A percentile compares a stretch with the other conserved stretches of the same genome.
Evolutionary conservation across 2,113 vertebrate species (phyloP).

Genomic region (Melanocharis versteri): DNA sequence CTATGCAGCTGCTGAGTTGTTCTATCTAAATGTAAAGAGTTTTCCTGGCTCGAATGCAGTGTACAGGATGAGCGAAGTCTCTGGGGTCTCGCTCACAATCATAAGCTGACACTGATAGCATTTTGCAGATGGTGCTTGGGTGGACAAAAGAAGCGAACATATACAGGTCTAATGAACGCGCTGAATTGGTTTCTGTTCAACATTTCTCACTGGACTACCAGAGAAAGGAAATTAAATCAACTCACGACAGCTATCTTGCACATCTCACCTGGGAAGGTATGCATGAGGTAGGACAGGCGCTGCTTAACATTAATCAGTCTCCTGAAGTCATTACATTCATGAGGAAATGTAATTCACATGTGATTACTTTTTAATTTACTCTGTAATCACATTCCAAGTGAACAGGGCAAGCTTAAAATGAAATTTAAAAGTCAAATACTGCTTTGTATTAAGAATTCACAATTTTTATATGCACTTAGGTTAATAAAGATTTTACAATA

Average conservation of each 20-base stretch:
- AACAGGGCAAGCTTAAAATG: constrained; percentile 86
- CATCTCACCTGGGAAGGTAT: constrained; percentile 79
- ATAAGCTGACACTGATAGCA: constrained; percentile 74
- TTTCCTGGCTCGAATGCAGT: constrained; percentile 68
- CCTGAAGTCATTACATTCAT: constrained; percentile 87
- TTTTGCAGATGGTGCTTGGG: constrained; percentile 77
- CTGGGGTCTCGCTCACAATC: constrained; percentile 68
- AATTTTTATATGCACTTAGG: constrained; percentile 81
- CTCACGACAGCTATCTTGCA: constrained; percentile 76
- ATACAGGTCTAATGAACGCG: constrained; percentile 68
- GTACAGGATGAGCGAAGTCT: constrained; percentile 48
- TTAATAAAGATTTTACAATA: constrained; percentile 85
- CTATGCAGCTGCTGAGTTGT: constrained; percentile 30
- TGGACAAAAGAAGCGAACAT: constrained; percentile 72
- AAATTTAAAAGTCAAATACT: constrained; percentile 94
- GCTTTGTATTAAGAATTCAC: constrained; percentile 82
- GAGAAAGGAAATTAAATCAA: constrained; percentile 87
- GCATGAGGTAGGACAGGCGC: constrained; percentile 73
- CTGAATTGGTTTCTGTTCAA: constrained; percentile 73
- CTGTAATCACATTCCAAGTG: constrained; percentile 88
- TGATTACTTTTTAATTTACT: constrained; percentile 90
- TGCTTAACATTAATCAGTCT: constrained; percentile 87
- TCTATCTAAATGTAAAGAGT: constrained; percentile 46
- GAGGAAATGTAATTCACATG: constrained; percentile 86
- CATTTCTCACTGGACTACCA: constrained; percentile 69